Evolutionary conservation across 1,140 invertebrate genomes (phyloP), one percentile per base, ranked within the genome.

Genomic region (Drosophila orosa): DNA sequence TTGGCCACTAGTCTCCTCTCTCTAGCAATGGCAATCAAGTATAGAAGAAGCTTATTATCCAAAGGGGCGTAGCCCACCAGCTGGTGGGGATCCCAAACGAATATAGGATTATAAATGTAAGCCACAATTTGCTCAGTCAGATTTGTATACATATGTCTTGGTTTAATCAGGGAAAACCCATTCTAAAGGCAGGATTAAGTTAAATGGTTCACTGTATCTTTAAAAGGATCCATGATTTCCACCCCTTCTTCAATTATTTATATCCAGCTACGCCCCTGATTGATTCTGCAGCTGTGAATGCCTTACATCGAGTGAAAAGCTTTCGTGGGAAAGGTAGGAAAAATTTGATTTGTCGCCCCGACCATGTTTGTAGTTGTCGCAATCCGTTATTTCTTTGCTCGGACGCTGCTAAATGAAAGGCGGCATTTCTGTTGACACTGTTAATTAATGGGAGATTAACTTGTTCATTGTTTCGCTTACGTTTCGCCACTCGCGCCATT

Each of bases 391-490:
- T 58, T 50, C 48, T 67, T 40, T 40, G 61, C 60, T 40, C 37
- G 35, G 63, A 5, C 44, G 42, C 44, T 58, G 73, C 47, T 69
- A 63, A 87, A 83, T 90, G 80, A 74, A 57, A 66, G 60, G 66
- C 69, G 77, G 69, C 84, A 80, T 74, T 80, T 78, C 61, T 78
- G 84, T 80, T 90, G 84, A 89, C 84, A 89, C 57, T 89, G 69
- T 80, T 87, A 89, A 89, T 89, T 89, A 89, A 80, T 89, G 69
- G 67, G 54, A 45, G 85, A 90, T 87, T 87, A 87, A 80, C 77
- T 84, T 80, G 56, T 76, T 61, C 54, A 56, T 57, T 72, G 68
- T 59, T 69, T 56, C 48, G 35, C 31, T 57, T 42, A 39, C 40
- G 29, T 48, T 61, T 22, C 44, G 25, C 31, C 50, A 58, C 65